phyloP scores from a whole-genome alignment of 1,140 invertebrate species.

The Pantala flavescens region DNA sequence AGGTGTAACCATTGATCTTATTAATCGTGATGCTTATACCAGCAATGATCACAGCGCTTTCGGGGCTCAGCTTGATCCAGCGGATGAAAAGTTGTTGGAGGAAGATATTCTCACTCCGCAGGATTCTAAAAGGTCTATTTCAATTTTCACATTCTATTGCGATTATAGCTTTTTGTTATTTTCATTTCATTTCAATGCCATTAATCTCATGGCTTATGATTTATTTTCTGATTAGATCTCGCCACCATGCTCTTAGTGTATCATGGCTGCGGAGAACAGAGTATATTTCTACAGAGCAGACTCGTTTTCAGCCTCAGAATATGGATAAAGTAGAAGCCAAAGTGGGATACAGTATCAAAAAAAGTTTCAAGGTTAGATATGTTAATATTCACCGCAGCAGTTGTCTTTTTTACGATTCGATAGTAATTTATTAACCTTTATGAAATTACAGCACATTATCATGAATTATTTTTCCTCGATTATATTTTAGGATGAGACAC shows the following conservation, averaged over 20 bases:
- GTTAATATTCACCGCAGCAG: not conserved
- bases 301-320: conserved; percentile 85
- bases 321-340: conserved; percentile 96
- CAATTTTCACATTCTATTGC: not conserved
- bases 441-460: too few relatives aligned
- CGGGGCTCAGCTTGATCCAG: conserved; percentile 58
- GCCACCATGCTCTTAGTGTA: conserved; percentile 86
- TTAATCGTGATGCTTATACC: conserved; percentile 89
- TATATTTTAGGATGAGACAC: conserved; percentile 65
- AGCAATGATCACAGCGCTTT: conserved; percentile 47
- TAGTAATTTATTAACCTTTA: too few relatives aligned
- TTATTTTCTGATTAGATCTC: conserved; percentile 42
- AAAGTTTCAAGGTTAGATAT: conserved; percentile 63
- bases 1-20: conserved; percentile 91
- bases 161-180: not conserved
- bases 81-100: conserved; percentile 86
- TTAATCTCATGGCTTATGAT: not conserved
- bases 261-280: conserved; percentile 96
- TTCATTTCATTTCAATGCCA: not conserved
- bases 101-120: conserved; percentile 81
- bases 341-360: conserved; percentile 96
- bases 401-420: not conserved
- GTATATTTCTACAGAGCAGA: conserved; percentile 91
- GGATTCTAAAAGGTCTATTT: conserved; percentile 60
- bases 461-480: too few relatives aligned